phyloP scores from a whole-genome alignment of 2,113 vertebrate species.

The Actenoides lindsayi region DNA sequence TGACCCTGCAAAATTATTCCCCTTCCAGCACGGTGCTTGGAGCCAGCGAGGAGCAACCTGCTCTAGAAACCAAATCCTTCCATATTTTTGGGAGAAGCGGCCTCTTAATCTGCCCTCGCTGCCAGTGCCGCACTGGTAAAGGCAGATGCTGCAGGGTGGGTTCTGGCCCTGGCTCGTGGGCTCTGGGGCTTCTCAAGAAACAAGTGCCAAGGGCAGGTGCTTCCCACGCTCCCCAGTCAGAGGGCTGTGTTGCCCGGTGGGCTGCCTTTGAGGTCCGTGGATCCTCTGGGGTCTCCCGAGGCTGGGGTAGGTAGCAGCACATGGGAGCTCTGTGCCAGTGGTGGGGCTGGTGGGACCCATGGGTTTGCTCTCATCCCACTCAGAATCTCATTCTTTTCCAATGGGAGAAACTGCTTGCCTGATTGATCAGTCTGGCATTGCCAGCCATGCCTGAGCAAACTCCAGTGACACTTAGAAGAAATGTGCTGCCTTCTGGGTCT shows the following conservation, averaged over 20 bases:
- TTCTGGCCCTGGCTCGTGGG: neutral
- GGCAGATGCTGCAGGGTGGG: neutral
- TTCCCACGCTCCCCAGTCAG: accelerated
- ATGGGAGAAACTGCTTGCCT: slow-evolving; percentile 25
- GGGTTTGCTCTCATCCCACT: neutral
- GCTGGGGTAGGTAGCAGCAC: neutral
- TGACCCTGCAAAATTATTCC: neutral
- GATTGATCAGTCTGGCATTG: neutral
- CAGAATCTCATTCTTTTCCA: neutral
- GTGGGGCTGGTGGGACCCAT: neutral
- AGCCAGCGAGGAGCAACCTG: neutral
- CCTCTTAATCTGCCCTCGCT: neutral
- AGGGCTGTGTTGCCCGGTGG: neutral
- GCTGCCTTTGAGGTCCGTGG: neutral
- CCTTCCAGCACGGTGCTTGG: neutral
- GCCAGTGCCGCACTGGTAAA: neutral
- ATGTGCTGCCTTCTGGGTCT: slow-evolving; percentile 13
- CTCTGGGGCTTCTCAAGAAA: neutral
- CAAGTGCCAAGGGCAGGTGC: neutral
- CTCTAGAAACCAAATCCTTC: neutral
- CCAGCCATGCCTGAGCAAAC: neutral
- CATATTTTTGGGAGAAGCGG: neutral
- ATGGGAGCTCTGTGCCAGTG: accelerated
- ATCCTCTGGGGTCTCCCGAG: neutral
- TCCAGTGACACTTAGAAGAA: neutral